These are phyloP conservation scores for Drosophila birchii DNA, from an alignment of 2,888 invertebrate genomes.

Conservation along the genomic window DNA sequence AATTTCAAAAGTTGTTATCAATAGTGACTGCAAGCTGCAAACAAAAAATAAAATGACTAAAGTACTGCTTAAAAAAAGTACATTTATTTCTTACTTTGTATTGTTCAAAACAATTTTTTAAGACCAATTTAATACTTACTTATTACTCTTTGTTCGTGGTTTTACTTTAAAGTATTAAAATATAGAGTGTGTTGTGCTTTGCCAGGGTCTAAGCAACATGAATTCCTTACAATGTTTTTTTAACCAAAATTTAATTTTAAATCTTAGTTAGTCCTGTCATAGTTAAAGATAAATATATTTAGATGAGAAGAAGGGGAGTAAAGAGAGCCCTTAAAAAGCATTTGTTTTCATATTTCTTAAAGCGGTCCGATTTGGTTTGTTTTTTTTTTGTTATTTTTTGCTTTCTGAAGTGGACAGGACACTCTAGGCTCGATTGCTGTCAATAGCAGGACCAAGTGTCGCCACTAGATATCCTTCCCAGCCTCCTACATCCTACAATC, in stretches of 20 bases:
- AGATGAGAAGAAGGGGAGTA: too few species aligned
- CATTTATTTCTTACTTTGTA: neutral
- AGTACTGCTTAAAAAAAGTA: too few species aligned
- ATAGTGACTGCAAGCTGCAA: too few species aligned
- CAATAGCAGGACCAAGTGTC: conserved; percentile 41
- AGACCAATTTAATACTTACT: too few species aligned
- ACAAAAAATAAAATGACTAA: too few species aligned
- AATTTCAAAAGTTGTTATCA: too few species aligned
- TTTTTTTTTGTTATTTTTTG: neutral
- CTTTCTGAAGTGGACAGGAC: neutral
- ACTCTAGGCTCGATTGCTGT: conserved; percentile 32
- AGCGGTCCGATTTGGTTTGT: neutral
- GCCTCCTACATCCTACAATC: conserved; percentile 1
- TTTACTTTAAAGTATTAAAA: neutral
- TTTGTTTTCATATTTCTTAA: neutral
- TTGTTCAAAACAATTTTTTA: neutral
- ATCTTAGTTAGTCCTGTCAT: neutral
- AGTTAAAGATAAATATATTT: neutral
- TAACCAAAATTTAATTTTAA: neutral
- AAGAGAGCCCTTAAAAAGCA: neutral
- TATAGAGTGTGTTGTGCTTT: neutral
- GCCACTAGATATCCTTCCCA: conserved; percentile 20
- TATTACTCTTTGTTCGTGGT: neutral
- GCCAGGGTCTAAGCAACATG: too few species aligned
- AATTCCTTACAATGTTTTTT: neutral